phyloP scores from a whole-genome alignment of 2,113 vertebrate genomes.

The Lophotis ruficrista region DNA sequence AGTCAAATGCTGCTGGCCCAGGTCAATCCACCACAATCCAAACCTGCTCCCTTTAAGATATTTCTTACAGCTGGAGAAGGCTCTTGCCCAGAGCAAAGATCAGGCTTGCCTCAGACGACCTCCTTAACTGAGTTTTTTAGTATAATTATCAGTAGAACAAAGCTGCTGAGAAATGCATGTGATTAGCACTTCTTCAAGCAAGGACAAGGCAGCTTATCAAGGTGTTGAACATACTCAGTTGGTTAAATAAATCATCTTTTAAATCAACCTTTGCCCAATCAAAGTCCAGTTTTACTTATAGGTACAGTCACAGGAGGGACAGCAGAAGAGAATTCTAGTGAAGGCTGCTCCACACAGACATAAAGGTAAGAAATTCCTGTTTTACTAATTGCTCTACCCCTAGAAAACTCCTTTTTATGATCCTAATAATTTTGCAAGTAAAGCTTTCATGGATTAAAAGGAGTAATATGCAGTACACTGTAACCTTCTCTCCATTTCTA shows the following conservation, averaged over 20 bases:
- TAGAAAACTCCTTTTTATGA: neutral
- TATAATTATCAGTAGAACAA: neutral
- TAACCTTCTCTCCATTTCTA: neutral
- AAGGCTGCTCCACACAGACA: neutral
- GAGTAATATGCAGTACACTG: neutral
- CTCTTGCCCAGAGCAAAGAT: constrained; percentile 10
- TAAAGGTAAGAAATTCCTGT: constrained; percentile 63
- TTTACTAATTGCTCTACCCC: neutral
- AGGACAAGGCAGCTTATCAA: constrained; percentile 65
- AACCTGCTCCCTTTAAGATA: neutral
- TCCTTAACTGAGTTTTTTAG: neutral
- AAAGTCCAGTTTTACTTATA: constrained; percentile 81
- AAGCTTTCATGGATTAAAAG: neutral
- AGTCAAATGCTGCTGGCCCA: neutral
- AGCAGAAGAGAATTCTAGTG: constrained; percentile 11
- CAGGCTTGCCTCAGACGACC: neutral
- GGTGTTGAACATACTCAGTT: constrained; percentile 45
- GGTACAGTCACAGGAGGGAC: constrained; percentile 53
- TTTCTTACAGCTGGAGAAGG: neutral
- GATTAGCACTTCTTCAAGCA: constrained; percentile 2
- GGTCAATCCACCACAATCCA: neutral
- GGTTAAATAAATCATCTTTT: constrained; percentile 96
- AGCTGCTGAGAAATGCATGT: neutral
- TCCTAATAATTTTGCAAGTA: neutral
- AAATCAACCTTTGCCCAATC: constrained; percentile 89